Base-by-base conservation (phyloP, 2,113 vertebrate genomes). In the Cyprinodon brontotheroides region DNA sequence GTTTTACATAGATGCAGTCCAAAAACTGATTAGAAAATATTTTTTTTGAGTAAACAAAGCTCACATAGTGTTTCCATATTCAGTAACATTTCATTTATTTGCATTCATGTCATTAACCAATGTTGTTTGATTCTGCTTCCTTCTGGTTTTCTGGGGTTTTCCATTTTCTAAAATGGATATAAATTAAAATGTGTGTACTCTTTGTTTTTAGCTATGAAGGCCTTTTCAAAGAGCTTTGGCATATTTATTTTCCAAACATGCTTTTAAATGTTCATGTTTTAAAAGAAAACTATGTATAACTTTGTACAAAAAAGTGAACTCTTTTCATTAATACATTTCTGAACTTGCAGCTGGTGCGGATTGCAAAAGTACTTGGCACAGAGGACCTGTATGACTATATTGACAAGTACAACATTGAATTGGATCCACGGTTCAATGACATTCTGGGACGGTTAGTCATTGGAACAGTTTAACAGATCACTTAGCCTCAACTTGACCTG, bases 381-480 rank as follows among this genome's bases (percentile, higher is more conserved):
- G 94, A 95, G 86, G 94, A 95, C 86, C 83, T 95, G 70, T 95
- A 95, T 60, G 94, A 95, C 86, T 95, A 95, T 89, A 95, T 94
- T 59, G 94, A 95, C 88, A 95, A 95, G 86, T 95, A 95, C 93
- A 94, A 95, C 90, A 95, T 95, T 85, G 94, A 95, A 60, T 81
- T 95, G 85, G 94, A 95, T 81, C 94, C 93, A 78, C 93, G 94
- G 40, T 95, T 95, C 87, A 95, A 95, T 82, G 94, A 95, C 89
- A 95, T 95, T 81, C 84, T 95, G 80, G 93, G 94, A 83, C 93
- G 94, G 94, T 95, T 84, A 82, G 70, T 17, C 39, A 9, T 41
- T 45, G 13, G 13, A 57, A 10, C 50, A 20, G 50, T 57, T n/a
- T 53, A 7, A 53, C 50, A 8, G 50, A 53, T n/a, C 9, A 8